Percentiles rank a stretch among this genome's conserved stretches.
Conservation (phyloP, 2,113 vertebrate species). For the Erinaceus europaeus region DNA sequence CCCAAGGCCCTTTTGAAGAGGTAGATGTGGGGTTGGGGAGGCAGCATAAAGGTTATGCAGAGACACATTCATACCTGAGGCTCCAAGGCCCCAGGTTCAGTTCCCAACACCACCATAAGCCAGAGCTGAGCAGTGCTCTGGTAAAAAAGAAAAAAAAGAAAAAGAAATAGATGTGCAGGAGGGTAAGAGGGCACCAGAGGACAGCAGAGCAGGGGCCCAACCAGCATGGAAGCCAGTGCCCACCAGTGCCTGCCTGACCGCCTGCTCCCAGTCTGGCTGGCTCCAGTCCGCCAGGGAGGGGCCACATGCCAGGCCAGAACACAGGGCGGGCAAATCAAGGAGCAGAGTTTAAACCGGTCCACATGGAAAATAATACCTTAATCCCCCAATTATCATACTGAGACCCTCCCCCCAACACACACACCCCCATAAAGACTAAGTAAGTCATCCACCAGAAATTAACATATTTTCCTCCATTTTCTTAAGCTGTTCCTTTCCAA, state of each 20-base stretch:
- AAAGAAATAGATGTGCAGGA: too few species aligned
- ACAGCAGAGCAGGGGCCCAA: too few species aligned
- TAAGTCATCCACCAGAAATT: slow-evolving; percentile 81
- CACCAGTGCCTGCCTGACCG: neutral
- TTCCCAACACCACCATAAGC: too few species aligned
- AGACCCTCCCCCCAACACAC: slow-evolving; percentile 19
- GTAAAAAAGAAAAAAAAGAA: too few species aligned
- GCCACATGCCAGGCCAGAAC: neutral
- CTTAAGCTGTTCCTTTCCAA: slow-evolving; percentile 75
- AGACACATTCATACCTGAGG: too few species aligned
- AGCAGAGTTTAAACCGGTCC: slow-evolving; percentile 41
- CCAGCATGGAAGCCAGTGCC: neutral
- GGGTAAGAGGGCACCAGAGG: too few species aligned
- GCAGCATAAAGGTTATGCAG: too few species aligned
- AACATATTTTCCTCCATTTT: slow-evolving; percentile 83
- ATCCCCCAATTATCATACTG: slow-evolving; percentile 66
- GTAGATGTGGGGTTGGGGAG: too few species aligned
- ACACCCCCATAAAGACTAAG: slow-evolving; percentile 59
- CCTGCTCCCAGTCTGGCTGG: neutral
- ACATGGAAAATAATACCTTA: slow-evolving; percentile 71
- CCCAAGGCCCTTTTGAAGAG: neutral
- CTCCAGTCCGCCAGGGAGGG: neutral
- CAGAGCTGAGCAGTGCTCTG: too few species aligned
- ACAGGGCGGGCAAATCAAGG: slow-evolving; percentile 13
- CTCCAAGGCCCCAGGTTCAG: too few species aligned